phyloP scores from a whole-genome alignment of 2,888 invertebrate species.

The Rhodophaea formosa region DNA sequence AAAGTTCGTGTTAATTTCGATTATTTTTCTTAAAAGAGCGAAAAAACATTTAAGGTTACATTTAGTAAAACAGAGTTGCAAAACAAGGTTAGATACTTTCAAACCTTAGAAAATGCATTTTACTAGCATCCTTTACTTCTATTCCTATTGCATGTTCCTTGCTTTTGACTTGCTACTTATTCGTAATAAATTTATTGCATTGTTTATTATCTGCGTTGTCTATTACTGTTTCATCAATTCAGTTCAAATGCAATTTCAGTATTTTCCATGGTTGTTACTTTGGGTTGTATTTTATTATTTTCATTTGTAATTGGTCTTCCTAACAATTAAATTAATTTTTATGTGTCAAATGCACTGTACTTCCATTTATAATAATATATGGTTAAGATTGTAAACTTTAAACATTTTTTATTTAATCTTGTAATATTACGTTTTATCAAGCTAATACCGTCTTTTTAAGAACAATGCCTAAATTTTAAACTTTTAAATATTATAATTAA shows the following conservation, averaged over 20 bases:
- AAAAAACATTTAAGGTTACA: too few species aligned
- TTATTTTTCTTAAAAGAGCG: too few species aligned
- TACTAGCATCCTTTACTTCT: conserved; percentile 4
- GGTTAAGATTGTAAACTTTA: too few species aligned
- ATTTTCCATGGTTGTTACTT: background rate
- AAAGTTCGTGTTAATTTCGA: too few species aligned
- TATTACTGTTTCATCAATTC: background rate
- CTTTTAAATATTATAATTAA: too few species aligned
- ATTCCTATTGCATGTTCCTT: conserved; percentile 7
- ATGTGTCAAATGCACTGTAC: background rate
- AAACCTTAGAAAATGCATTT: conserved; percentile 5
- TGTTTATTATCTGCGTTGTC: conserved; percentile 7
- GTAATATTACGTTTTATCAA: too few species aligned
- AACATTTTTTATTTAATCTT: too few species aligned
- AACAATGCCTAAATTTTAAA: too few species aligned
- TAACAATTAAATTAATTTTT: background rate
- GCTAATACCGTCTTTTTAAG: too few species aligned
- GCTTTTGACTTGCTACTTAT: background rate
- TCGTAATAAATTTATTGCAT: conserved; percentile 2
- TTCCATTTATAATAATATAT: too few species aligned
- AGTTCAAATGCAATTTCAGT: background rate
- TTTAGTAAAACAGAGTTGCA: background rate
- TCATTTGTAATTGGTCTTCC: conserved; percentile 1
- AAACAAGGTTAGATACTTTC: background rate
- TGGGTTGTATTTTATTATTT: background rate